A percentile compares a stretch with the other conserved stretches of the same genome.
phyloP scores from a whole-genome alignment of 1,140 invertebrate genomes.

The Pogonus chalceus region DNA sequence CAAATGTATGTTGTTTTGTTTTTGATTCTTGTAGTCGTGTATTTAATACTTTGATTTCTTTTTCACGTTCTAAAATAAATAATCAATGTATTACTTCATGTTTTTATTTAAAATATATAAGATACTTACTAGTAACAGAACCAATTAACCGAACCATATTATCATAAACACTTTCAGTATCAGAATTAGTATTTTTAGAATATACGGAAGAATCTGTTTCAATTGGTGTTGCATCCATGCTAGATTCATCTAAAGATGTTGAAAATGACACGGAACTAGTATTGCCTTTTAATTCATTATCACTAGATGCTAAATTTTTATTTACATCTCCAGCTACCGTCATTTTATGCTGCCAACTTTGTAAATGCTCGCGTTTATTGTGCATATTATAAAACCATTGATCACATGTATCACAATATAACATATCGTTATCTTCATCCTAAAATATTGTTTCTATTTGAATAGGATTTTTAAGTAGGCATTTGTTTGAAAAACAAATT shows the following conservation, averaged over 20 bases:
- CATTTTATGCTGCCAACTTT: slow-evolving; percentile 44
- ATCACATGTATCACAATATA: slow-evolving; percentile 47
- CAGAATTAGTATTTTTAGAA: not conserved
- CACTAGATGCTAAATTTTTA: slow-evolving; percentile 22
- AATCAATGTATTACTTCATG: slow-evolving; percentile 8
- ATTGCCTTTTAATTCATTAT: slow-evolving; percentile 14
- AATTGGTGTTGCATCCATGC: slow-evolving; percentile 28
- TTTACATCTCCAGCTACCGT: slow-evolving; percentile 31
- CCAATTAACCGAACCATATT: slow-evolving; percentile 29
- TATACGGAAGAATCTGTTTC: slow-evolving; percentile 9
- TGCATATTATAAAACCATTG: slow-evolving; percentile 47
- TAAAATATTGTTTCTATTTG: slow-evolving; percentile 19
- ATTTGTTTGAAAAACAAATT: too few species aligned
- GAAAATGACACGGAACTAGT: slow-evolving; percentile 20
- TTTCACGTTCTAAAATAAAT: slow-evolving; percentile 29
- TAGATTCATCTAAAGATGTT: slow-evolving; percentile 35
- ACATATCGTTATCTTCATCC: slow-evolving; percentile 45
- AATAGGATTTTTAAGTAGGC: too few species aligned
- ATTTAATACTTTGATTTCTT: slow-evolving; percentile 27
- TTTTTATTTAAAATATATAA: slow-evolving; percentile 3
- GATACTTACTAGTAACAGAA: slow-evolving; percentile 28
- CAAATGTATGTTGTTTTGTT: slow-evolving; percentile 23
- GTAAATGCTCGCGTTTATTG: slow-evolving; percentile 48
- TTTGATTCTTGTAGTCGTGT: slow-evolving; percentile 23
- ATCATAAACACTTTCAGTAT: slow-evolving; percentile 22